A percentile compares a stretch with the other conserved stretches of the same genome.
Evolutionary conservation across 1,140 invertebrate genomes (phyloP).

Genomic region (Trachymyrmex cornetzi): DNA sequence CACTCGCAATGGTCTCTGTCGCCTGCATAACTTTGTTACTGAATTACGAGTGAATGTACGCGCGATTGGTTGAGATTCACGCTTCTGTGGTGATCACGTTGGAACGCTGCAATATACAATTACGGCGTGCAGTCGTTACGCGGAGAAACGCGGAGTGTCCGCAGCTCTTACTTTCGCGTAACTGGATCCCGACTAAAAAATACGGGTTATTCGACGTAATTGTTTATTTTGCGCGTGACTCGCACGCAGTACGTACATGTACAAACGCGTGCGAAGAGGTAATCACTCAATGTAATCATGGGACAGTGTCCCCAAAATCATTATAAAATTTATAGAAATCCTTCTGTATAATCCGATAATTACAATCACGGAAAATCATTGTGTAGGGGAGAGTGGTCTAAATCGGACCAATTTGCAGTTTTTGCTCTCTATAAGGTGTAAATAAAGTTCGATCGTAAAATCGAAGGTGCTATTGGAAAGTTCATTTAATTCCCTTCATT

Average conservation of each 20-base stretch:
- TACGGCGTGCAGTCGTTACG: background rate
- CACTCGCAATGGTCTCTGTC: background rate
- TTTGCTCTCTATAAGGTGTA: no score
- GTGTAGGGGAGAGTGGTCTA: no score
- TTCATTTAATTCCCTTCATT: no score
- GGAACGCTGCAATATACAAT: conserved; percentile 15
- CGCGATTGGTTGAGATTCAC: background rate
- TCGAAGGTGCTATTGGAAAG: no score
- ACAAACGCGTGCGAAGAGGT: no score
- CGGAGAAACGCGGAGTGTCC: background rate
- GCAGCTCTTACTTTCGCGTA: conserved; percentile 69
- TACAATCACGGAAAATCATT: no score
- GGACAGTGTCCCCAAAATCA: no score
- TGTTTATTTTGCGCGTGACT: conserved; percentile 58
- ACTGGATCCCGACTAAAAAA: conserved; percentile 58
- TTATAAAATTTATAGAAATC: no score
- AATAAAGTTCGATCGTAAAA: no score
- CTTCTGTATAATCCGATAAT: no score
- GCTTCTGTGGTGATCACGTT: background rate
- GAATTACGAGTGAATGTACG: background rate
- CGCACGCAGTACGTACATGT: background rate
- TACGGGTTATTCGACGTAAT: conserved; percentile 52
- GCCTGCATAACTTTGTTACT: background rate
- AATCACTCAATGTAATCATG: no score
- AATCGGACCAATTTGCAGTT: no score